These are phyloP conservation scores for Leiothrix lutea DNA, from an alignment of 2,113 vertebrate species.

Conservation along the genomic window DNA sequence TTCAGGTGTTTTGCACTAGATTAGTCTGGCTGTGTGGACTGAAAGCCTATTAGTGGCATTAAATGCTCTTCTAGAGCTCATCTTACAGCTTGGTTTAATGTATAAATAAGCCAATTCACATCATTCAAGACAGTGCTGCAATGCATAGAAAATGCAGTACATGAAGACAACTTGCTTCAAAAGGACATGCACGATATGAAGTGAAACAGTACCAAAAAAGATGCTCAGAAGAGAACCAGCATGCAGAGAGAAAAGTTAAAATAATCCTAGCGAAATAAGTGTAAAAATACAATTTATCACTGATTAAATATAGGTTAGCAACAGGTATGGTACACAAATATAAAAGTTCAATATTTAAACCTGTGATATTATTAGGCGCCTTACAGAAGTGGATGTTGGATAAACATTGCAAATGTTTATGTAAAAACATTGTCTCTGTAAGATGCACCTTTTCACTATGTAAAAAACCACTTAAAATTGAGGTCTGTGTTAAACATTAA, in stretches of 20 bases:
- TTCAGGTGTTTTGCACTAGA: not conserved
- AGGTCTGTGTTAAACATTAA: not conserved
- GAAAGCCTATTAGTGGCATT: not conserved
- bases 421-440: not conserved
- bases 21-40: not conserved
- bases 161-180: not conserved
- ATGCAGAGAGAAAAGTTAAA: not conserved
- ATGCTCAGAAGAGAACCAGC: not conserved
- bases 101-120: not conserved
- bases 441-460: not conserved
- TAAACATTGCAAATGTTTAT: not conserved
- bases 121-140: not conserved
- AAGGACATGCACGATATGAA: rapidly evolving
- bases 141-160: not conserved
- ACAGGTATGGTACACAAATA: not conserved
- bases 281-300: not conserved
- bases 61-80: not conserved
- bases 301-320: not conserved
- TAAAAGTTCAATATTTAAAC: not conserved
- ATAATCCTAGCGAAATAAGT: not conserved
- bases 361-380: not conserved
- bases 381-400: not conserved
- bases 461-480: not conserved
- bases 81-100: not conserved
- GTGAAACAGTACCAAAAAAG: not conserved